These are phyloP conservation scores for Agelaius phoeniceus DNA, from an alignment of 2,113 vertebrate species.

Conservation along the genomic window DNA sequence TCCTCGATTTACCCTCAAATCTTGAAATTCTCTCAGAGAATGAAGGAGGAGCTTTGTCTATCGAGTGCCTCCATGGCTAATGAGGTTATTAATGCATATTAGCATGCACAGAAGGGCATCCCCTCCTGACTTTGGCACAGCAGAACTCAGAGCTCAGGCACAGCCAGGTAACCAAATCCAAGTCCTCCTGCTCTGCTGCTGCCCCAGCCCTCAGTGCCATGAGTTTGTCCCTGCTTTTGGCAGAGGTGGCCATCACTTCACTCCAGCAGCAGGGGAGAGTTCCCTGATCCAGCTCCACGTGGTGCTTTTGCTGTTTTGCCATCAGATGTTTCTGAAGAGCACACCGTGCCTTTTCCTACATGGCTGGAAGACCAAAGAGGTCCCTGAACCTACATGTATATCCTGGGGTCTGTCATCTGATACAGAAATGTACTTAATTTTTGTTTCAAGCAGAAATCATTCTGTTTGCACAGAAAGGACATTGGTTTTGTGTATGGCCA, in stretches of 20 bases:
- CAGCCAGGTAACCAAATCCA: not conserved
- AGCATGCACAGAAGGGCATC: not conserved
- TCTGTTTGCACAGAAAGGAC: not conserved
- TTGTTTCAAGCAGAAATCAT: not conserved
- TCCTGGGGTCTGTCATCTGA: not conserved
- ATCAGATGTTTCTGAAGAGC: not conserved
- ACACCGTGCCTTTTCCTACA: not conserved
- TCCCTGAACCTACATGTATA: not conserved
- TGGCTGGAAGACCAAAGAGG: not conserved
- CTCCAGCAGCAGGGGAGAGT: not conserved
- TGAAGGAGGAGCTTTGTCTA: not conserved
- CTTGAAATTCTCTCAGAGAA: not conserved
- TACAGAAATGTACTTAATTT: not conserved
- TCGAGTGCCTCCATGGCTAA: not conserved
- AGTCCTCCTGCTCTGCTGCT: not conserved
- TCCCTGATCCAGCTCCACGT: not conserved
- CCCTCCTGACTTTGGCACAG: not conserved
- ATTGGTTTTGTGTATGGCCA: rapidly evolving
- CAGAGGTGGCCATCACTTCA: not conserved
- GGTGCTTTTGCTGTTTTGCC: not conserved
- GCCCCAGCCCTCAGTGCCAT: not conserved
- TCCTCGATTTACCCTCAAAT: not conserved
- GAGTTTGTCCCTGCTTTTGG: not conserved
- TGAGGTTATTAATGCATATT: not conserved
- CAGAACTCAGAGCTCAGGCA: not conserved